Base-by-base conservation (phyloP, 2,797 vertebrate genomes). In the Propithecus perrieri region DNA sequence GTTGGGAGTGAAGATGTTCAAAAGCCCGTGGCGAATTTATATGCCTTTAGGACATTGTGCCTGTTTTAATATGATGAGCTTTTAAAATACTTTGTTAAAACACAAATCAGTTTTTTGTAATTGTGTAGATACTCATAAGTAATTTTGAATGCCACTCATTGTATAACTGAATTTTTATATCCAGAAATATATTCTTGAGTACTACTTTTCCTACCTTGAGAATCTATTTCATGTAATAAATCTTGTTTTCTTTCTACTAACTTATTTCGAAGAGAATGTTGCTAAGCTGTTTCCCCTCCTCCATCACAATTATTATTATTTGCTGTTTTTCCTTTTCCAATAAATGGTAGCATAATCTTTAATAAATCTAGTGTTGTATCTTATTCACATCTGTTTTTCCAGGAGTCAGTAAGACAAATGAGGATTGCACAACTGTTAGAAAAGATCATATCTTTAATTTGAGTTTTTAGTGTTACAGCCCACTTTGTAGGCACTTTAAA, bases 311-410 rank as follows among this genome's bases (percentile, higher is more conserved):
- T 90, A 12, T 72, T 33, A 15, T 26, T 86, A 83, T 76, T 38
- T 93, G 46, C 28, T 67, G 48, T 48, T 80, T 53, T 53, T 20
- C 75, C 18, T 84, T 67, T 13, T 78, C 9, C 63, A 97, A 95
- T 97, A 97, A 97, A 97, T 43, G 13, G 46, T 91, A 59, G 53
- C 18, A 35, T 92, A 43, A 59, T 93, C 96, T 89, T 65, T 65
- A 65, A 59, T 53, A 74, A 86, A 94, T 50, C 33, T 46, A 15
- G 46, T 93, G 38, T 85, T 63, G 61, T 92, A 38, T 90, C 24
- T 92, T 76, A 38, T 46, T 95, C 13, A 20, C 35, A 20, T 87
- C 72, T 91, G 1, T 67, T 89, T 83, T 83, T 87, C 53, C 38
- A 61, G 67, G 26, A 63, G 35, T 65, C 76, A 63, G 13, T 89